These are phyloP conservation scores for Gouania willdenowi DNA, from an alignment of 2,797 vertebrate species.

Conservation along the genomic window DNA sequence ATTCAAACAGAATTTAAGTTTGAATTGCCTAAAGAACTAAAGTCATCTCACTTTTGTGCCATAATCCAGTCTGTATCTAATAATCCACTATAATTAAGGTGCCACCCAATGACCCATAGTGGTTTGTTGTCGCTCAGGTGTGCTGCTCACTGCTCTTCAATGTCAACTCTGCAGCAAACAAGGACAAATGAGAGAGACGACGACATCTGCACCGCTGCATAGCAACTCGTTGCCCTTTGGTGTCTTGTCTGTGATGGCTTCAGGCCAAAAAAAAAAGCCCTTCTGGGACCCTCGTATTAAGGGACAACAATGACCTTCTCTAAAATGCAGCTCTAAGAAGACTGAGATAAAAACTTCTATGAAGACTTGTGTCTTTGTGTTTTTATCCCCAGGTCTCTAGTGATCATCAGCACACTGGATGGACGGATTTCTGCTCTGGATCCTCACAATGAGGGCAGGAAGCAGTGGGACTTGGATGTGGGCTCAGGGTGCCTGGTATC, in stretches of 20 bases:
- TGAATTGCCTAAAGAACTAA: too few species aligned
- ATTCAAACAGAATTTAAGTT: too few species aligned
- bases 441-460: constrained; percentile 88
- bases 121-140: constrained; percentile 42
- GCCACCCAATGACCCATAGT: constrained; percentile 11
- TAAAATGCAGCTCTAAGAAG: too few species aligned
- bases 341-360: too few species aligned
- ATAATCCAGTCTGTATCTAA: too few species aligned
- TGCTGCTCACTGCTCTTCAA: constrained; percentile 34
- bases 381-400: constrained; percentile 77
- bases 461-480: constrained; percentile 96
- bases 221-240: too few species aligned
- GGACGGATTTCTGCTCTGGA: constrained; percentile 94
- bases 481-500: constrained; percentile 93
- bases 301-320: too few species aligned
- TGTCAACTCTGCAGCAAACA: too few species aligned
- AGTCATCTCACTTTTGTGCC: too few species aligned
- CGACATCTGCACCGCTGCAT: constrained; percentile 30
- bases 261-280: too few species aligned
- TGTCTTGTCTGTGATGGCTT: too few species aligned
- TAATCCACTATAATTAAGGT: constrained; percentile 13
- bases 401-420: constrained; percentile 97
- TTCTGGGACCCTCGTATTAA: too few species aligned
- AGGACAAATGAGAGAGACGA: constrained; percentile 6
- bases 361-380: not conserved